These are phyloP conservation scores for Meandrina meandrites DNA, from an alignment of 92 coral and sea anemone genomes.

Conservation along the genomic window DNA sequence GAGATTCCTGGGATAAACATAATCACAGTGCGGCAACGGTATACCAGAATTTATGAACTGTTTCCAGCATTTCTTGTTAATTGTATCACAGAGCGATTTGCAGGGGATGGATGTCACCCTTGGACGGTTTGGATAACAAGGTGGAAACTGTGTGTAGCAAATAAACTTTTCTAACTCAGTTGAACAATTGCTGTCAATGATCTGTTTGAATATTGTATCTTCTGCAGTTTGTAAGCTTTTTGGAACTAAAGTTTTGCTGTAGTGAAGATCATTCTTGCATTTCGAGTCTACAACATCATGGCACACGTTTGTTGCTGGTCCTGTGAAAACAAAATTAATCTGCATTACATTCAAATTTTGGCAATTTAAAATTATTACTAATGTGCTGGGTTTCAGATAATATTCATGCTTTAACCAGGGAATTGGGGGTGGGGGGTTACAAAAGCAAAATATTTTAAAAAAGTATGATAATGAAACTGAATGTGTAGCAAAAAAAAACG, in stretches of 20 bases:
- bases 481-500: no score
- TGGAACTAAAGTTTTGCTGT: slow-evolving; percentile 49
- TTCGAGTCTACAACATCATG: slow-evolving; percentile 30
- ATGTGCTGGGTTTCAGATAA: no score
- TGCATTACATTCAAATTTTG: no score
- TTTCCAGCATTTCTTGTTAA: slow-evolving; percentile 45
- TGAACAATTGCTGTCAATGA: slow-evolving; percentile 57
- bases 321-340: not conserved
- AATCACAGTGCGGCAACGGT: slow-evolving; percentile 49
- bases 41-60: slow-evolving; percentile 10
- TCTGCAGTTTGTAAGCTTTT: slow-evolving; percentile 29
- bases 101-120: slow-evolving; percentile 49
- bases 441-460: no score
- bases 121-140: slow-evolving; percentile 28
- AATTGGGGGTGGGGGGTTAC: no score
- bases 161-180: slow-evolving; percentile 52
- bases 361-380: not conserved
- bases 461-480: no score
- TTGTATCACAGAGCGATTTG: slow-evolving; percentile 52
- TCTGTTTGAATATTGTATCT: slow-evolving; percentile 19
- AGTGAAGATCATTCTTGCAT: slow-evolving; percentile 62
- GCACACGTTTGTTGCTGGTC: slow-evolving; percentile 35
- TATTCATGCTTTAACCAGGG: no score
- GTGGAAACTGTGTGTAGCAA: slow-evolving; percentile 68
- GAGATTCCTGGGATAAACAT: slow-evolving; percentile 51